Evolutionary conservation across 2,888 invertebrate species (phyloP).

Genomic region (Trichogramma dendrolimi): DNA sequence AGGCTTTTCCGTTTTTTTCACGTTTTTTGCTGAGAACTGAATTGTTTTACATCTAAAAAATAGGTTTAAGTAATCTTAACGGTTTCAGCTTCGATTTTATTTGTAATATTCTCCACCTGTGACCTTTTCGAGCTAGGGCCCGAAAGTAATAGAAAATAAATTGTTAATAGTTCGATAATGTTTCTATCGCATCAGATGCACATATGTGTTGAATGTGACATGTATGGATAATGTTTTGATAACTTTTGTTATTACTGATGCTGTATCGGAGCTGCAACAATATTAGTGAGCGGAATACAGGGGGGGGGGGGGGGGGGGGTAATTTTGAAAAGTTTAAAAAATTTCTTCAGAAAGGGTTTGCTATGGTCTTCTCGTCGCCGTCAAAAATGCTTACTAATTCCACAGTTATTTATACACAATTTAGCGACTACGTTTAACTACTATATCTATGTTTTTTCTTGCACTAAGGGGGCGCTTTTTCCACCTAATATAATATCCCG

Average conservation of each 20-base stretch:
- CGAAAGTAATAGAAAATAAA: slow-evolving; percentile 36
- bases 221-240: slow-evolving; percentile 28
- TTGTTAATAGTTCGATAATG: slow-evolving; percentile 37
- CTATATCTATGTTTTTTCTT: no score
- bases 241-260: slow-evolving; percentile 34
- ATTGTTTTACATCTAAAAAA: slow-evolving; percentile 28
- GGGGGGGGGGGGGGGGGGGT: background rate
- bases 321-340: slow-evolving; percentile 22
- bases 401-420: slow-evolving; percentile 30
- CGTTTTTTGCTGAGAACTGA: no score
- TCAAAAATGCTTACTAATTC: slow-evolving; percentile 30
- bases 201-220: slow-evolving; percentile 42
- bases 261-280: slow-evolving; percentile 36
- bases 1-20: no score
- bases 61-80: slow-evolving; percentile 35
- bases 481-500: no score
- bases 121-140: slow-evolving; percentile 31
- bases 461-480: no score
- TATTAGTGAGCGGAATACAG: slow-evolving; percentile 30
- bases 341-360: slow-evolving; percentile 25
- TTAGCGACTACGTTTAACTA: slow-evolving; percentile 14
- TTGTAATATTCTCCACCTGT: slow-evolving; percentile 31
- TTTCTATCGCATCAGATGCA: slow-evolving; percentile 39
- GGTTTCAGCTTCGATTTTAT: slow-evolving; percentile 29
- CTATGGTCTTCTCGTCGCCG: slow-evolving; percentile 12